Conservation (phyloP, 2,797 vertebrate genomes). For the Champsocephalus esox region DNA sequence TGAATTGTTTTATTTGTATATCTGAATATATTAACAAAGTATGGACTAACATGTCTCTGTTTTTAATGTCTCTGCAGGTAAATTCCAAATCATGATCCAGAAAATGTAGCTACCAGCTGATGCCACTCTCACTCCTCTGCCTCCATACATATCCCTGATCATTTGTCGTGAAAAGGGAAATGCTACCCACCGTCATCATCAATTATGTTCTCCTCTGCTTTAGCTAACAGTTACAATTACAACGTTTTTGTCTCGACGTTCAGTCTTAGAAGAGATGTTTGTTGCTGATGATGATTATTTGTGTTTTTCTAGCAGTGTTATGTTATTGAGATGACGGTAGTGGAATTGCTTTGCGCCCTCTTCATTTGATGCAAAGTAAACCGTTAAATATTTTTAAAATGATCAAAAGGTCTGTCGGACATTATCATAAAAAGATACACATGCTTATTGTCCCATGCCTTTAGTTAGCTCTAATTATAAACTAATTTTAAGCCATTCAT, state of each 20-base stretch:
- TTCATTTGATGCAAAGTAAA: too few relatives aligned
- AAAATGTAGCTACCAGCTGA: slow-evolving; percentile 67
- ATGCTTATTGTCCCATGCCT: not conserved
- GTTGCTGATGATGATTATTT: not conserved
- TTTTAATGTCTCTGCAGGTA: slow-evolving; percentile 71
- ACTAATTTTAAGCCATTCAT: too few relatives aligned
- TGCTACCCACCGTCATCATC: not conserved
- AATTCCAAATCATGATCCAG: slow-evolving; percentile 87
- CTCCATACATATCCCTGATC: slow-evolving; percentile 6
- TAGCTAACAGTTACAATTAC: not conserved
- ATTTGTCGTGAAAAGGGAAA: not conserved
- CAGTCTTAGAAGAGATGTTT: not conserved
- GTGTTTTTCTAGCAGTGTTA: not conserved
- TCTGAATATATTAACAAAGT: not conserved
- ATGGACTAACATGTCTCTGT: not conserved
- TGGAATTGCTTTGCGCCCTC: too few relatives aligned
- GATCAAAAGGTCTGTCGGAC: too few relatives aligned
- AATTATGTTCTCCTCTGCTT: too few relatives aligned
- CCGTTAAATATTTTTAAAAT: too few relatives aligned
- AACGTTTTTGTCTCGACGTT: not conserved
- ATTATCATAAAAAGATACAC: too few relatives aligned
- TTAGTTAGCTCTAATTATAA: not conserved
- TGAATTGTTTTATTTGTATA: not conserved
- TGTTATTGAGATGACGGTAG: not conserved
- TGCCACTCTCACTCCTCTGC: slow-evolving; percentile 9